Percentiles rank a stretch among this genome's conserved stretches.
These are phyloP conservation scores for Rhinophrynus dorsalis DNA, from an alignment of 2,797 vertebrate genomes.

Conservation along the genomic window DNA sequence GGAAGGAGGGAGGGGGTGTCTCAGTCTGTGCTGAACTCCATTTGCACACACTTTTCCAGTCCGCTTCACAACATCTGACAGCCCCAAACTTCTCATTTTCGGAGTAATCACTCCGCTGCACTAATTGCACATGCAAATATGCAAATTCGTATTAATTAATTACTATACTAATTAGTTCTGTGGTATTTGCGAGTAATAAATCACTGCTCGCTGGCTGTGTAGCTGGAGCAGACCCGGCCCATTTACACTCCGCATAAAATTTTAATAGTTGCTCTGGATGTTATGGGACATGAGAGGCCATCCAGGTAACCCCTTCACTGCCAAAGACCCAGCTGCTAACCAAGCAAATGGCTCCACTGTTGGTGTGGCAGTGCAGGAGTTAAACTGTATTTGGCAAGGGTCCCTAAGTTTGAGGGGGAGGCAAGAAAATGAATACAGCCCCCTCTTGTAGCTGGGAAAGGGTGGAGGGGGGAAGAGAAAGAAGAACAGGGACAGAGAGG, in stretches of 20 bases:
- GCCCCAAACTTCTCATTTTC: constrained; percentile 87
- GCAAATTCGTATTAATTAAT: constrained; percentile 99
- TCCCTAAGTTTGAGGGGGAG: constrained; percentile 12
- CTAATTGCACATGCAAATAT: constrained; percentile 99
- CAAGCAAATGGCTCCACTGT: not conserved
- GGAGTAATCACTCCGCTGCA: constrained; percentile 90
- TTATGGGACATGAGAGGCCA: constrained; percentile 68
- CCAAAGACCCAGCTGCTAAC: constrained; percentile 9
- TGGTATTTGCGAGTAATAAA: constrained; percentile 98
- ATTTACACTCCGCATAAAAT: constrained; percentile 82
- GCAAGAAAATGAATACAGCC: constrained; percentile 26
- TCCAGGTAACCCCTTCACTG: constrained; percentile 43
- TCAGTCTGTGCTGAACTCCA: constrained; percentile 54
- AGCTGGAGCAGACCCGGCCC: constrained; percentile 79
- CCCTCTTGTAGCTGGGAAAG: constrained; percentile 15
- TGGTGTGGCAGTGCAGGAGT: constrained; percentile 1
- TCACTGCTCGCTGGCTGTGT: constrained; percentile 92
- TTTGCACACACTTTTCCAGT: constrained; percentile 71
- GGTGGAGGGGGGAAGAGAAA: not conserved
- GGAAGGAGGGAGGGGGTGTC: constrained; percentile 1
- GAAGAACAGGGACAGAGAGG: accelerated
- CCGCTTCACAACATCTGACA: constrained; percentile 81
- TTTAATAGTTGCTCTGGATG: constrained; percentile 81
- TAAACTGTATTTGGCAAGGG: constrained; percentile 32
- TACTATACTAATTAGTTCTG: constrained; percentile 99